A percentile compares a stretch with the other conserved stretches of the same genome.
phyloP scores from a whole-genome alignment of 1,140 invertebrate species.

The Lycorma delicatula region DNA sequence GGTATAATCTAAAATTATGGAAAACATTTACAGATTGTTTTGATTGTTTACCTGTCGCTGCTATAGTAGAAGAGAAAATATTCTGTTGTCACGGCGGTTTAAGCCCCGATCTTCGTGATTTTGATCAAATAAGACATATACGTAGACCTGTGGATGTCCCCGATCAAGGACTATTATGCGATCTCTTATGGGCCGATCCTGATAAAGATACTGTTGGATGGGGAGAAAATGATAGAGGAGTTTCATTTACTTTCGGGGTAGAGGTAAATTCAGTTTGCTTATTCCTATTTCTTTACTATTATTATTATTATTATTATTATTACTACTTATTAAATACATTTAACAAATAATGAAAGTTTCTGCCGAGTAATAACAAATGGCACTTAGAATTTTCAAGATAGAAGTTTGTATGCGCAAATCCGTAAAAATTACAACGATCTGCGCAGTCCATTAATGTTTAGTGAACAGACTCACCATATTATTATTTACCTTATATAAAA shows the following conservation, averaged over 20 bases:
- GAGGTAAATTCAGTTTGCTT: constrained; percentile 65
- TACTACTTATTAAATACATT: no score
- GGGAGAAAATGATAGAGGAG: constrained; percentile 92
- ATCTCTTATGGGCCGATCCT: constrained; percentile 78
- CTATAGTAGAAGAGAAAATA: constrained; percentile 48
- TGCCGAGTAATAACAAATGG: no score
- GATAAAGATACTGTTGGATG: constrained; percentile 59
- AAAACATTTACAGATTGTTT: constrained; percentile 55
- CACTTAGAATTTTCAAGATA: no score
- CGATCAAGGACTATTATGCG: constrained; percentile 59
- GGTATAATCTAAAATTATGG: constrained; percentile 94
- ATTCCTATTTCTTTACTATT: constrained; percentile 62
- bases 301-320: no score
- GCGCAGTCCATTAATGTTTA: no score
- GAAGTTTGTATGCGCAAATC: no score
- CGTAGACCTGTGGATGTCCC: constrained; percentile 59
- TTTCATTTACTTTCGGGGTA: constrained; percentile 90
- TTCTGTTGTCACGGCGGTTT: constrained; percentile 54
- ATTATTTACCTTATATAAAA: no score
- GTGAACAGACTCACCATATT: no score
- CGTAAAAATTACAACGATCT: no score
- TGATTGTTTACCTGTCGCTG: constrained; percentile 27
- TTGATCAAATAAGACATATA: constrained; percentile 56
- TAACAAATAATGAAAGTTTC: no score
- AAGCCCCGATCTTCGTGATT: constrained; percentile 47